Base-by-base conservation (phyloP, 2,888 invertebrate genomes). In the Chromoteleia sp. region DNA sequence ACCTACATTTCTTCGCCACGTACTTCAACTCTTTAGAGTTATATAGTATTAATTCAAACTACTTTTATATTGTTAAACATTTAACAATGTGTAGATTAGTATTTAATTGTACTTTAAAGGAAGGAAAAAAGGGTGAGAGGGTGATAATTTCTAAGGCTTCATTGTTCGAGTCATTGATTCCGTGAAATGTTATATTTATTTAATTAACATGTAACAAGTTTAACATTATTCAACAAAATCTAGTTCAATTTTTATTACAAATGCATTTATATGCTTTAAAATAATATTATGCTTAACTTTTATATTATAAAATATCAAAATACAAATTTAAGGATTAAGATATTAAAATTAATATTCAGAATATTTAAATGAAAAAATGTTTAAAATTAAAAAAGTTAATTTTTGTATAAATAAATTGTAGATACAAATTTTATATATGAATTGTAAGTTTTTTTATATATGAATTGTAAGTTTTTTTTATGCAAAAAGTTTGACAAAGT, bases 1-100 rank as follows among this genome's bases (percentile, higher is more conserved):
- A 39, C 58, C 21, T 58, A 41, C 39, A 39, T 58, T 58, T 58
- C 12, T 39, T 14, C 14, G 39, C 21, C 25, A 58, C 39, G 58
- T 58, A 58, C 21, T 41, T 25, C 50, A n/a, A n/a, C n/a, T n/a
- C 25, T 25, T n/a, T 1, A n/a, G 2, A n/a, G 10, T 36, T n/a
- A 10, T 41, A 5, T 41, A 1, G 14, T 41, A 10, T 14, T 41
- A 41, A 41, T 14, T 14, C 41, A 41, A 41, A 41, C 41, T 41
- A 41, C 14, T 41, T 41, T 41, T 14, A 4, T 14, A 41, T 14
- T 41, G 7, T 15, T 5, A 41, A 36, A 10, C n/a, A 36, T 36
- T 10, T n/a, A n/a, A 3, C 10, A 36, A 29, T n/a, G n/a, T n/a
- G n/a, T n/a, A n/a, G n/a, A n/a, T n/a, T n/a, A n/a, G n/a, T n/a